phyloP scores from a whole-genome alignment of 2,888 invertebrate species.

The Taphrorychus bicolor region DNA sequence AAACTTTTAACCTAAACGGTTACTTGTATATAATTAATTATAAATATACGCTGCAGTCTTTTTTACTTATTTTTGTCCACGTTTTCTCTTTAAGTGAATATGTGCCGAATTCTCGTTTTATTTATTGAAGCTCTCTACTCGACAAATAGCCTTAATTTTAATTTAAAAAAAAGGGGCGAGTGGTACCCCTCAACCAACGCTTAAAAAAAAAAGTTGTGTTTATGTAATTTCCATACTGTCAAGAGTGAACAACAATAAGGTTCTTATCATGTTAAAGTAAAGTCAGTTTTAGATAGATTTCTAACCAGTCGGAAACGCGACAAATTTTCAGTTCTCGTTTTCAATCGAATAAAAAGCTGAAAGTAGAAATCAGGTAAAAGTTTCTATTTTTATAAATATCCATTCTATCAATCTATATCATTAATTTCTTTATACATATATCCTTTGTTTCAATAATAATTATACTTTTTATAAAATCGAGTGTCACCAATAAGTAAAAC shows the following conservation, averaged over 20 bases:
- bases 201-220: conserved; percentile 43
- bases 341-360: conserved; percentile 40
- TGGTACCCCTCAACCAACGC: background rate
- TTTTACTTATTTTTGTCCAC: conserved; percentile 37
- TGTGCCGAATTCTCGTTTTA: conserved; percentile 33
- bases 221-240: conserved; percentile 48
- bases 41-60: conserved; percentile 41
- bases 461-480: conserved; percentile 60
- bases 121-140: conserved; percentile 37
- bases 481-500: conserved; percentile 59
- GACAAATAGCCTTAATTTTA: background rate
- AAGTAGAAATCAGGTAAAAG: conserved; percentile 54
- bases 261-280: conserved; percentile 4
- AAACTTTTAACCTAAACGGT: conserved; percentile 31
- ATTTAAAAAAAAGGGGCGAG: background rate
- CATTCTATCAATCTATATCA: conserved; percentile 54
- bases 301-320: background rate
- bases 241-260: conserved; percentile 20
- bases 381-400: conserved; percentile 57
- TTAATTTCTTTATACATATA: conserved; percentile 60
- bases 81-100: conserved; percentile 29
- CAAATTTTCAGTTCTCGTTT: conserved; percentile 31
- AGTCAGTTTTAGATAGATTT: conserved; percentile 1
- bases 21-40: conserved; percentile 23
- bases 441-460: conserved; percentile 52